A percentile compares a stretch with the other conserved stretches of the same genome.
phyloP scores from a whole-genome alignment of 1,140 invertebrate species.

The Forficula auricularia region DNA sequence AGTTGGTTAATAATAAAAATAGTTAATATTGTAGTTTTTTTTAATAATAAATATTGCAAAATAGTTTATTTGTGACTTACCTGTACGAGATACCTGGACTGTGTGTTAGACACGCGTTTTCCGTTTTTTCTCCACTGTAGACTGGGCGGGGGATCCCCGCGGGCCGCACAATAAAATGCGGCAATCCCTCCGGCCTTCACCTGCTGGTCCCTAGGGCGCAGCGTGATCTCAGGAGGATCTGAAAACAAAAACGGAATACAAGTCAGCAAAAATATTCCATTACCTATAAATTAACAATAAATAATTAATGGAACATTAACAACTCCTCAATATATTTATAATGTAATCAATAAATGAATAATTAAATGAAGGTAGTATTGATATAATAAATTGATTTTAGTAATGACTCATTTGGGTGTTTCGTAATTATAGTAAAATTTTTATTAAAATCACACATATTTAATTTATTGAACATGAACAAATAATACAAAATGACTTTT shows the following conservation, averaged over 20 bases:
- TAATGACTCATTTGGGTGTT: too few species aligned
- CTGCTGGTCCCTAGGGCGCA: constrained; percentile 65
- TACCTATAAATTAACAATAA: too few species aligned
- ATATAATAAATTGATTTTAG: neutral
- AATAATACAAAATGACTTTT: too few species aligned
- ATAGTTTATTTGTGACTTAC: too few species aligned
- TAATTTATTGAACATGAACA: too few species aligned
- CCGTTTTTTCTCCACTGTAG: constrained; percentile 84
- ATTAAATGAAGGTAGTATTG: neutral
- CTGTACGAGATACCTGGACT: constrained; percentile 4
- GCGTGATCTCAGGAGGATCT: constrained; percentile 84
- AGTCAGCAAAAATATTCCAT: neutral
- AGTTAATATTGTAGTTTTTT: too few species aligned
- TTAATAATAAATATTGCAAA: too few species aligned
- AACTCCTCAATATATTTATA: too few species aligned
- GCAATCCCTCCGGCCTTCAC: constrained; percentile 80
- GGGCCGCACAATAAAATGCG: constrained; percentile 84
- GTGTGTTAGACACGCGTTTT: constrained; percentile 52
- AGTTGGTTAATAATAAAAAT: too few species aligned
- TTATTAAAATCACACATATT: too few species aligned
- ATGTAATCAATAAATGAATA: too few species aligned
- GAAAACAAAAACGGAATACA: constrained; percentile 26
- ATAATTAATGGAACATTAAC: neutral
- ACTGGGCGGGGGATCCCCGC: constrained; percentile 70
- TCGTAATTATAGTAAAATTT: too few species aligned